Conservation (phyloP, 92 coral and sea anemone species). For the Siderastrea radians region DNA sequence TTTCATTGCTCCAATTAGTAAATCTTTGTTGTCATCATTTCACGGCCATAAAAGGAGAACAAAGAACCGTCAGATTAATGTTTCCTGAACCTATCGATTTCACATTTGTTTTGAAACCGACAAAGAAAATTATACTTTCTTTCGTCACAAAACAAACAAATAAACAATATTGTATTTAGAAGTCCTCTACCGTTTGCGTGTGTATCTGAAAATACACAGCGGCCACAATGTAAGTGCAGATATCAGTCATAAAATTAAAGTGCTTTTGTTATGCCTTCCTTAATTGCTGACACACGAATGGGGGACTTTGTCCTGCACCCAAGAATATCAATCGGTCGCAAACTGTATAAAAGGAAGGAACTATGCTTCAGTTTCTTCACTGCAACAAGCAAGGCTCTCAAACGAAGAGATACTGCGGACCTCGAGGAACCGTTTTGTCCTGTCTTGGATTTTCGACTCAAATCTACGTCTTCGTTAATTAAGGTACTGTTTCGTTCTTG, state of each 20-base stretch:
- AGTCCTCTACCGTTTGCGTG: background rate
- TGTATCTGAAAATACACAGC: background rate
- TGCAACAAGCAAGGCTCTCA: background rate
- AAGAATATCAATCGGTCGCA: background rate
- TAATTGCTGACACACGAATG: background rate
- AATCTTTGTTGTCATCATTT: too few relatives aligned
- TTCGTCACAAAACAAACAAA: conserved; percentile 21
- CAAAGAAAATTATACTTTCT: background rate
- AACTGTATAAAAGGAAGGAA: background rate
- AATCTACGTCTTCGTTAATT: too few relatives aligned
- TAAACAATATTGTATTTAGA: background rate
- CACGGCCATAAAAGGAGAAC: too few relatives aligned
- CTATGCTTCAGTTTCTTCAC: background rate
- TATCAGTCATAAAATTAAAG: background rate
- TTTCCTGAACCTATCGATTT: background rate
- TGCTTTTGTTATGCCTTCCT: background rate
- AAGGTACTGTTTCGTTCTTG: too few relatives aligned
- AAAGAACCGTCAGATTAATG: too few relatives aligned
- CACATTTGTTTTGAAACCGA: background rate
- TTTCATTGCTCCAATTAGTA: too few relatives aligned
- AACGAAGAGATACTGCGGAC: background rate
- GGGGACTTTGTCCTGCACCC: background rate
- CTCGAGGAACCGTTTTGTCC: background rate
- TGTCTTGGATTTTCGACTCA: background rate
- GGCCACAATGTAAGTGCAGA: background rate